Conservation (phyloP, 2,113 vertebrate species). For the Clarias batrachus region DNA sequence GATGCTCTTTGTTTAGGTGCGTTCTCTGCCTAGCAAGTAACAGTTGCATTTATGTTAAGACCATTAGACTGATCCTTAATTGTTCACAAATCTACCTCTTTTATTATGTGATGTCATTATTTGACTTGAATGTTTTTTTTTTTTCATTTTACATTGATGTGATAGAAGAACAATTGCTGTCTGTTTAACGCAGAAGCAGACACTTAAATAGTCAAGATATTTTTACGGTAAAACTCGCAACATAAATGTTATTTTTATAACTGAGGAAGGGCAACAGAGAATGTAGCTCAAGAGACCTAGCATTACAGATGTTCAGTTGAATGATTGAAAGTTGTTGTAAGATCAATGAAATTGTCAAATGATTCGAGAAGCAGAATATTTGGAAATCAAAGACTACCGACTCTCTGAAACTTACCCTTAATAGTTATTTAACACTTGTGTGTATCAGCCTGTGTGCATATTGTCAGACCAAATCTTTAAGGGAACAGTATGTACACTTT, state of each 20-base stretch:
- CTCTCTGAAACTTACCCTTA: too few relatives aligned
- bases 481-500: too few relatives aligned
- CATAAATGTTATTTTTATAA: background rate
- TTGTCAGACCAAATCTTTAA: too few relatives aligned
- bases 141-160: background rate
- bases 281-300: background rate
- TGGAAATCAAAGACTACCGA: background rate
- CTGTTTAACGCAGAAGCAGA: background rate
- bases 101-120: background rate
- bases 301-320: background rate
- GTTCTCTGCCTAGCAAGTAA: too few relatives aligned
- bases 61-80: too few relatives aligned
- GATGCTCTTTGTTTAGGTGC: background rate
- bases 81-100: too few relatives aligned
- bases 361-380: background rate
- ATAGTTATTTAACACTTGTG: too few relatives aligned
- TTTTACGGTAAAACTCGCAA: background rate
- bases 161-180: background rate
- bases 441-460: too few relatives aligned
- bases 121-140: background rate
- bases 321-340: background rate
- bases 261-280: background rate
- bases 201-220: background rate
- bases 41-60: too few relatives aligned
- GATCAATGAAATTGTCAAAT: background rate